phyloP scores from a whole-genome alignment of 2,888 invertebrate genomes.

The Azorinus chamasolen region DNA sequence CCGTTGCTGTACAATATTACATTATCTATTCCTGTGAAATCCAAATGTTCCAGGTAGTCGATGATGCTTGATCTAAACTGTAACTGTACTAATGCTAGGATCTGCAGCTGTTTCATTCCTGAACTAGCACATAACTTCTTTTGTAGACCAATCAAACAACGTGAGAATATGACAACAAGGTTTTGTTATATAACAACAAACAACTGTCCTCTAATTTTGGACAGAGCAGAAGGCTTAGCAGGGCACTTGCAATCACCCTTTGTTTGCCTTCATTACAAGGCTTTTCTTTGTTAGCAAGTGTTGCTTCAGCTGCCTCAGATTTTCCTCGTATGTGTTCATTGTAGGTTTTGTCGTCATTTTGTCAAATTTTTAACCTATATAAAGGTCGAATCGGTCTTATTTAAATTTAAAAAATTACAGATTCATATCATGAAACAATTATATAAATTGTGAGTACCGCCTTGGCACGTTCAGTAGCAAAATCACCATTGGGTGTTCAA shows the following conservation, averaged over 20 bases:
- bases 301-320: slow-evolving; percentile 36
- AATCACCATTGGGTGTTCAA: no score
- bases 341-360: slow-evolving; percentile 50
- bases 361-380: slow-evolving; percentile 39
- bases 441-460: no score
- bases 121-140: slow-evolving; percentile 54
- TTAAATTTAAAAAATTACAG: slow-evolving; percentile 39
- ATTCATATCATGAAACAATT: slow-evolving; percentile 33
- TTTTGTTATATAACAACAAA: slow-evolving; percentile 62
- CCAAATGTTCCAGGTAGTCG: background rate
- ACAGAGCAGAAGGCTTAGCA: slow-evolving; percentile 52
- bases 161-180: slow-evolving; percentile 55
- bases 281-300: slow-evolving; percentile 49
- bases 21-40: slow-evolving; percentile 9
- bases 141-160: slow-evolving; percentile 33
- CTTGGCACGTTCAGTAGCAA: no score
- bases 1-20: slow-evolving; percentile 62
- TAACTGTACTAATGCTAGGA: slow-evolving; percentile 27
- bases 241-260: slow-evolving; percentile 46
- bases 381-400: slow-evolving; percentile 59
- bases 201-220: slow-evolving; percentile 51
- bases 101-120: slow-evolving; percentile 56
- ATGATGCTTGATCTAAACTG: slow-evolving; percentile 10
- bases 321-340: slow-evolving; percentile 40
- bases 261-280: slow-evolving; percentile 10